Conservation (phyloP, 2,797 vertebrate genomes). For the Brachymystax lenok region DNA sequence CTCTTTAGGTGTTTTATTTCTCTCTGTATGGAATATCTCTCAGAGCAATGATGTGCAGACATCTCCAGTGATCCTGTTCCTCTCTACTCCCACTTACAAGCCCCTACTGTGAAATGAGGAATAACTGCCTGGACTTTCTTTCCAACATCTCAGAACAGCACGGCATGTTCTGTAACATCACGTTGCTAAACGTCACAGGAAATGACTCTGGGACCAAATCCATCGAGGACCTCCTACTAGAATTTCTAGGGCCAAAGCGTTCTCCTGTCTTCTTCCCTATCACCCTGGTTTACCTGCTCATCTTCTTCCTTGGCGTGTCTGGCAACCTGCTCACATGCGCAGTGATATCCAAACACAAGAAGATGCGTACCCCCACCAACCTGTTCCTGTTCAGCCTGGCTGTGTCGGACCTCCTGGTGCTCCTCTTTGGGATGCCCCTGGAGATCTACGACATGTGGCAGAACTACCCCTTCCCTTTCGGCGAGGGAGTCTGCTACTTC, state of each 20-base stretch:
- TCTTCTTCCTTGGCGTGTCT: conserved; percentile 73
- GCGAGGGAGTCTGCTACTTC: conserved; percentile 77
- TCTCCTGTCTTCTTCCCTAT: conserved; percentile 78
- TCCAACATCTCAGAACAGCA: conserved; percentile 53
- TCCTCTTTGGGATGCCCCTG: conserved; percentile 80
- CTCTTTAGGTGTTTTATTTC: neutral
- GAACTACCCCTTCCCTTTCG: conserved; percentile 82
- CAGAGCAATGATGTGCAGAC: conserved; percentile 36
- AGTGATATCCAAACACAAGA: conserved; percentile 77
- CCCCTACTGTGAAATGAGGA: conserved; percentile 51
- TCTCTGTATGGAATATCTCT: conserved; percentile 17
- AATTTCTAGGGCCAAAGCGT: conserved; percentile 74
- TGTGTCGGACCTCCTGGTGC: conserved; percentile 75
- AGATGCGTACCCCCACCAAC: conserved; percentile 81
- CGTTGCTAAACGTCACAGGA: conserved; percentile 52
- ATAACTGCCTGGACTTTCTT: conserved; percentile 30
- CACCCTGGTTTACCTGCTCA: conserved; percentile 71
- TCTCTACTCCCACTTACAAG: neutral
- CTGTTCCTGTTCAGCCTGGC: conserved; percentile 79
- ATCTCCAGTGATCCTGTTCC: neutral
- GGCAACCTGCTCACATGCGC: conserved; percentile 80
- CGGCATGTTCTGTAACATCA: conserved; percentile 51
- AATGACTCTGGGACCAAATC: conserved; percentile 56
- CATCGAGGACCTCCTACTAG: conserved; percentile 66
- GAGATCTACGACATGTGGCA: conserved; percentile 82